Evolutionary conservation across 2,888 invertebrate genomes (phyloP).

Genomic region (Galeruca laticollis): DNA sequence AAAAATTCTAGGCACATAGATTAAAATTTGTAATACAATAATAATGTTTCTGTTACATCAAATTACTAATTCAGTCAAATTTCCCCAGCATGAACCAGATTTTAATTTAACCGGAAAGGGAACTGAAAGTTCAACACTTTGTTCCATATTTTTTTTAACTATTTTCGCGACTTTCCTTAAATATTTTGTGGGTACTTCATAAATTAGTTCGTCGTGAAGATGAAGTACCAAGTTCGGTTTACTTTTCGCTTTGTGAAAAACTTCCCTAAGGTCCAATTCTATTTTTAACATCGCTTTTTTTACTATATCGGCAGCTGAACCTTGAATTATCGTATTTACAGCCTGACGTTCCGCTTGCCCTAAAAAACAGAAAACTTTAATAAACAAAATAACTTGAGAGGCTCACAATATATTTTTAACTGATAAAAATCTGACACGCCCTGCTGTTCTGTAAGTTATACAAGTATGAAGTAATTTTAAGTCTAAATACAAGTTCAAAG

Average conservation of each 20-base stretch:
- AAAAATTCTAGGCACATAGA: not conserved
- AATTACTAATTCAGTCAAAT: conserved; percentile 63
- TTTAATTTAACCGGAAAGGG: conserved; percentile 91
- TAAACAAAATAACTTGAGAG: no score
- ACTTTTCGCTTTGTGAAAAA: conserved; percentile 63
- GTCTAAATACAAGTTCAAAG: no score
- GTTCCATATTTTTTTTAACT: conserved; percentile 85
- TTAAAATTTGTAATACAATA: not conserved
- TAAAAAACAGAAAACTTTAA: conserved; percentile 63
- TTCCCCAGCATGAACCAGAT: conserved; percentile 86
- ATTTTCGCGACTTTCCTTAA: conserved; percentile 72
- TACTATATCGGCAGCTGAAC: conserved; percentile 95
- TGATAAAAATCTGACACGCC: no score
- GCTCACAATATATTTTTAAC: no score
- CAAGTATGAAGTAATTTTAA: no score
- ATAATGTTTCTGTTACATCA: conserved; percentile 35
- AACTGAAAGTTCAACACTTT: conserved; percentile 77
- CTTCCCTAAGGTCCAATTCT: conserved; percentile 70
- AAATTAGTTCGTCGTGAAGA: conserved; percentile 96
- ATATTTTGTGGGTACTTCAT: conserved; percentile 80
- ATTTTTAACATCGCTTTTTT: conserved; percentile 90
- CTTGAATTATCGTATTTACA: conserved; percentile 95
- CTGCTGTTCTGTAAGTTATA: no score
- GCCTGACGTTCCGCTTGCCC: conserved; percentile 95
- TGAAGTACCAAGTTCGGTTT: conserved; percentile 84